Evolutionary conservation across 2,888 invertebrate genomes (phyloP).

Genomic region (Hybos culiciformis): DNA sequence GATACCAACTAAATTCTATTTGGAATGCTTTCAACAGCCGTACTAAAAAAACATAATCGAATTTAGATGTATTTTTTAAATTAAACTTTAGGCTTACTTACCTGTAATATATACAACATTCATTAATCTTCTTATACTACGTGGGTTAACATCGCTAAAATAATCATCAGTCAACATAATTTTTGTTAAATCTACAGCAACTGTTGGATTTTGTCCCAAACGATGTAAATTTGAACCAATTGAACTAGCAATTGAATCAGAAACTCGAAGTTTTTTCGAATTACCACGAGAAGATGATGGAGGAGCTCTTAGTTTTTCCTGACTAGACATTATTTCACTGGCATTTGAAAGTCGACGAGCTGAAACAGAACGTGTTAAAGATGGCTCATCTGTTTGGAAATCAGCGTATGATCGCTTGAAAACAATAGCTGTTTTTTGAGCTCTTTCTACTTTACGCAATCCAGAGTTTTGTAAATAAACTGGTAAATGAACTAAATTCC

Average conservation of each 20-base stretch:
- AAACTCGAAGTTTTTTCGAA: slow-evolving; percentile 63
- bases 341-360: slow-evolving; percentile 64
- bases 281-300: slow-evolving; percentile 37
- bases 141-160: slow-evolving; percentile 96
- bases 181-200: slow-evolving; percentile 44
- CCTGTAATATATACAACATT: slow-evolving; percentile 94
- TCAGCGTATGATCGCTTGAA: slow-evolving; percentile 32
- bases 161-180: slow-evolving; percentile 94
- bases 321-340: slow-evolving; percentile 67
- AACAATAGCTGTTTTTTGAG: slow-evolving; percentile 59
- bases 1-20: slow-evolving; percentile 98
- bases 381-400: slow-evolving; percentile 29
- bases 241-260: slow-evolving; percentile 83
- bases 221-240: slow-evolving; percentile 78
- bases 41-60: slow-evolving; percentile 41
- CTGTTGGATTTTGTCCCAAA: slow-evolving; percentile 51
- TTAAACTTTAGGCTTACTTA: slow-evolving; percentile 25
- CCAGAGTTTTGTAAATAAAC: slow-evolving; percentile 97
- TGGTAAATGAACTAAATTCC: slow-evolving; percentile 94
- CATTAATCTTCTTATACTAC: slow-evolving; percentile 91
- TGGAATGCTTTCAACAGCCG: slow-evolving; percentile 94
- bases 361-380: slow-evolving; percentile 43
- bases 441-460: slow-evolving; percentile 71
- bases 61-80: neutral
- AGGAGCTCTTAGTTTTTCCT: slow-evolving; percentile 52